A percentile compares a stretch with the other conserved stretches of the same genome.
Conservation (phyloP, 2,888 invertebrate genomes). For the Epinotia nisella region DNA sequence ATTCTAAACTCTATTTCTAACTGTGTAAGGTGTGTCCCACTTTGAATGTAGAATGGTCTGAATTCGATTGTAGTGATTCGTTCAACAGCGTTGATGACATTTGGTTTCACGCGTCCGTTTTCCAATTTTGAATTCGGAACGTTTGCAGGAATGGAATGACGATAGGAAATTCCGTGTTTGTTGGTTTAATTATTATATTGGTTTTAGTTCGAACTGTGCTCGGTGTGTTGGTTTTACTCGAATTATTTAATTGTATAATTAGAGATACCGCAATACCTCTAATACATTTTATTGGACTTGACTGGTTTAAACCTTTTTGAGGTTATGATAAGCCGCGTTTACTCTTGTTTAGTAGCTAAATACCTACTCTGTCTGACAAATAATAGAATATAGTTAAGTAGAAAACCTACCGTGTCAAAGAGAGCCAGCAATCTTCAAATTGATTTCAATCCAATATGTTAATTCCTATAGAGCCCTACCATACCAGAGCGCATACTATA, state of each 20-base stretch:
- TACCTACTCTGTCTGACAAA: neutral
- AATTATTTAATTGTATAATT: neutral
- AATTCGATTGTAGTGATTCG: constrained; percentile 67
- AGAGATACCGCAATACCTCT: neutral
- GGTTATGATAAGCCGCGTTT: neutral
- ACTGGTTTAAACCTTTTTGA: neutral
- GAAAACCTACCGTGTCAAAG: too few relatives aligned
- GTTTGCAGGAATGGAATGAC: constrained; percentile 10
- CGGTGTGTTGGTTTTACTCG: neutral
- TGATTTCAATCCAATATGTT: too few relatives aligned
- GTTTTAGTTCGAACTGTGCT: constrained; percentile 1
- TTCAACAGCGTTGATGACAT: constrained; percentile 61
- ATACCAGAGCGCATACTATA: neutral
- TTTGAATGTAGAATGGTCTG: constrained; percentile 48
- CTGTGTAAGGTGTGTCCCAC: constrained; percentile 42
- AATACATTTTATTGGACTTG: too few relatives aligned
- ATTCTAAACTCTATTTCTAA: constrained; percentile 54
- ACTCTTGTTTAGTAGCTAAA: constrained; percentile 8
- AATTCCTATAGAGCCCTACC: too few relatives aligned
- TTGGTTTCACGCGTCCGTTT: constrained; percentile 54
- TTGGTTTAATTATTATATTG: neutral
- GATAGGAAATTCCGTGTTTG: neutral
- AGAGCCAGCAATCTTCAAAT: too few relatives aligned
- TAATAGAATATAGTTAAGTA: too few relatives aligned
- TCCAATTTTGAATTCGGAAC: constrained; percentile 47